Base-by-base conservation (phyloP, 2,888 invertebrate species). In the Andrena hattorfiana region DNA sequence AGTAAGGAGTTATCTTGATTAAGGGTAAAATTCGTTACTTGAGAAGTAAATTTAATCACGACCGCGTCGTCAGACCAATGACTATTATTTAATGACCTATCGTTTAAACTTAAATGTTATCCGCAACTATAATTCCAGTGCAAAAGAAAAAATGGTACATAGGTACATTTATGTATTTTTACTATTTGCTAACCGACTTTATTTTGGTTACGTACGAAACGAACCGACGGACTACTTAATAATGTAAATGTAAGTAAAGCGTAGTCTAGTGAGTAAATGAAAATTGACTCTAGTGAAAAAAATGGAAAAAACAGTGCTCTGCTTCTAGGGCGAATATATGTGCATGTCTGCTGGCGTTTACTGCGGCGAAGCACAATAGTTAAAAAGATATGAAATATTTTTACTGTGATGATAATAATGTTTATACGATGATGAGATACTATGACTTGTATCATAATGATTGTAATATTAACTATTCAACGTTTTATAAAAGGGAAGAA, bases 321-420 rank as follows among this genome's bases (percentile, higher is more conserved):
- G 85, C 82, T 89, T 75, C 75, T 79, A 72, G 66, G 63, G 86
- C 81, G 67, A 88, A 70, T 76, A 77, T 75, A 77, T 71, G 81
- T 81, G 83, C 78, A 79, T 85, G 83, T 71, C 71, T 83, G 76
- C 77, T 66, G 66, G 72, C 77, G 82, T 85, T 85, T 82, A 80
- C 73, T 86, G 83, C 83, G 83, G 83, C 81, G 74, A 73, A 77
- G 89, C 89, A 89, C 89, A 89, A 84, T 84, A 89, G 87, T 91
- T 91, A 89, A 91, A 87, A 84, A 89, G 87, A 91, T 89, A 91
- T 89, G 87, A 91, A 92, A 92, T 93, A 93, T 93, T 93, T 94
- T 94, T 94, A 94, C 94, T 94, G 94, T 94, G 94, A 94, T 94
- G 94, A 94, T 94, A 93, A 94, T 94, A 94, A 94, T 94, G 93